Conservation (phyloP, 2,888 invertebrate species). For the Drosophila paramelanica region DNA sequence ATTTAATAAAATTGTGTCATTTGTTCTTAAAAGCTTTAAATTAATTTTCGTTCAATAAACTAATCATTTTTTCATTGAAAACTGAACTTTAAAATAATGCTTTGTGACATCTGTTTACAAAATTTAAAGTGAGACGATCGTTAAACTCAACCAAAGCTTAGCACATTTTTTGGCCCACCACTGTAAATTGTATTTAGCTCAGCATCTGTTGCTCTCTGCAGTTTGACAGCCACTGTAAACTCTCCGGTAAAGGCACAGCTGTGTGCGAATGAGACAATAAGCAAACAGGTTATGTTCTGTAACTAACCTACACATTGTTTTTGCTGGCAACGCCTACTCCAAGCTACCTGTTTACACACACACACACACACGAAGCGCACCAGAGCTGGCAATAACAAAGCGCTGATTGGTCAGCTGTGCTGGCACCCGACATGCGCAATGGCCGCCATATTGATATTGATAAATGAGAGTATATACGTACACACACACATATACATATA, state of each 20-base stretch:
- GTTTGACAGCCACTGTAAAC: slow-evolving; percentile 48
- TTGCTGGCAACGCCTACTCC: slow-evolving; percentile 66
- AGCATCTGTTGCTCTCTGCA: slow-evolving; percentile 51
- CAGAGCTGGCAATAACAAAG: slow-evolving; percentile 54
- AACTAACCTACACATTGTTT: slow-evolving; percentile 35
- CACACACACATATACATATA: slow-evolving; percentile 16
- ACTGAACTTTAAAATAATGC: no score
- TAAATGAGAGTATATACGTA: slow-evolving; percentile 25
- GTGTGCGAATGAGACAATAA: slow-evolving; percentile 49
- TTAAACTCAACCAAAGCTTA: neutral
- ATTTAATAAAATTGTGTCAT: no score
- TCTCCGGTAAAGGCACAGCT: slow-evolving; percentile 12
- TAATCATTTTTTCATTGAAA: no score
- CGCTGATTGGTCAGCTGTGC: slow-evolving; percentile 70
- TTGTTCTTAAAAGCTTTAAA: no score
- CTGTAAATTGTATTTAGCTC: slow-evolving; percentile 20
- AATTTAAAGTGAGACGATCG: neutral
- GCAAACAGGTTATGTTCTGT: slow-evolving; percentile 74
- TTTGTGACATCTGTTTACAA: no score
- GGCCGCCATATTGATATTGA: slow-evolving; percentile 79
- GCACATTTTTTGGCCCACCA: slow-evolving; percentile 15
- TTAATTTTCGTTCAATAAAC: no score
- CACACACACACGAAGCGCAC: slow-evolving; percentile 5
- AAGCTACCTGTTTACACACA: slow-evolving; percentile 60
- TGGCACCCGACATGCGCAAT: slow-evolving; percentile 77